These are phyloP conservation scores for Pseudorhombus dupliciocellatus DNA, from an alignment of 2,113 vertebrate species.

Conservation along the genomic window DNA sequence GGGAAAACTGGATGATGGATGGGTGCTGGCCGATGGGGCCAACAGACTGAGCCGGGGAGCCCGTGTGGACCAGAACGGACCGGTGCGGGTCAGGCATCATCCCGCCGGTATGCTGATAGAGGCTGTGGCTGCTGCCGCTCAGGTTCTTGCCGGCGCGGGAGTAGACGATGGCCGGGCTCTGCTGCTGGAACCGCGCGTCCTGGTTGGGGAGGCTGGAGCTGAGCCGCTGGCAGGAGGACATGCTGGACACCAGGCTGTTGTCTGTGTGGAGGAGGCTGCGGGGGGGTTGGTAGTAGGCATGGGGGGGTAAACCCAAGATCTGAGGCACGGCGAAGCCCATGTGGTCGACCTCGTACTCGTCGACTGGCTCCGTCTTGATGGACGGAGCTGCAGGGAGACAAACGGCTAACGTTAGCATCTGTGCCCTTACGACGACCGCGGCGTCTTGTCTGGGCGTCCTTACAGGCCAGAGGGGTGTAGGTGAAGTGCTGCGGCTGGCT, in stretches of 20 bases:
- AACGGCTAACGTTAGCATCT: not conserved
- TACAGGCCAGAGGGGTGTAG: constrained; percentile 89
- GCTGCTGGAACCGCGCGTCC: constrained; percentile 89
- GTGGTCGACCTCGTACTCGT: constrained; percentile 90
- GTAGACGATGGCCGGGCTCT: constrained; percentile 88
- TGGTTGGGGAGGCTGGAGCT: constrained; percentile 82
- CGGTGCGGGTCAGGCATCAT: constrained; percentile 89
- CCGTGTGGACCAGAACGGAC: constrained; percentile 91
- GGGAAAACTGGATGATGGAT: constrained; percentile 95
- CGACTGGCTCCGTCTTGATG: constrained; percentile 95
- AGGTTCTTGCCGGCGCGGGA: constrained; percentile 87
- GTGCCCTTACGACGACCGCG: not conserved
- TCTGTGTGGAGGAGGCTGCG: constrained; percentile 85
- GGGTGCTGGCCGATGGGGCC: constrained; percentile 79
- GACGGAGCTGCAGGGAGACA: constrained; percentile 84
- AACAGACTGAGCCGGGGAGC: constrained; percentile 84
- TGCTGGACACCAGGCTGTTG: constrained; percentile 84
- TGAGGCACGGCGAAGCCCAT: constrained; percentile 87
- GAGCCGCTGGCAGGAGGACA: constrained; percentile 92
- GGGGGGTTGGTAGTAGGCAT: constrained; percentile 88
- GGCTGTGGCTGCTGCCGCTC: constrained; percentile 81
- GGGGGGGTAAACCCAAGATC: constrained; percentile 86
- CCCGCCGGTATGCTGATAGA: constrained; percentile 84
- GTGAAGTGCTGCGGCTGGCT: constrained; percentile 97
- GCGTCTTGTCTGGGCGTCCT: constrained; percentile 3